phyloP scores from a whole-genome alignment of 92 coral and sea anemone species.

The Paragorgia papillata region DNA sequence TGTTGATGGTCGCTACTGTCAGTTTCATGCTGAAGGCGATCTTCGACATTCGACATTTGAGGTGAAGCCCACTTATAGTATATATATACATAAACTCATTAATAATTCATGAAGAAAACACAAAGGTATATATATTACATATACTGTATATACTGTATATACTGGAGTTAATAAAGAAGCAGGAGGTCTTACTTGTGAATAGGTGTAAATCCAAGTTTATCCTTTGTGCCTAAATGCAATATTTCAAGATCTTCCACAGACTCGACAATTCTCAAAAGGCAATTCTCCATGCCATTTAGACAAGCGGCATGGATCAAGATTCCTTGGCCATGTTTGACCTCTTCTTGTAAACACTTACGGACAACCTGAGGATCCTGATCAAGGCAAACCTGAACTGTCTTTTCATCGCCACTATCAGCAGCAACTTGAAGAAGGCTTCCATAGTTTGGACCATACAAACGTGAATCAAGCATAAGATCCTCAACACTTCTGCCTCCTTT shows the following conservation, averaged over 20 bases:
- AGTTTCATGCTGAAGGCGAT: too few species aligned
- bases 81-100: too few species aligned
- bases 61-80: too few species aligned
- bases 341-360: constrained; percentile 7
- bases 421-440: constrained; percentile 28
- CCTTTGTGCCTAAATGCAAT: constrained; percentile 21
- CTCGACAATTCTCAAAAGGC: constrained; percentile 15
- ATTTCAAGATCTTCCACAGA: constrained; percentile 17
- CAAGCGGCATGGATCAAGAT: constrained; percentile 20
- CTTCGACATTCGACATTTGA: too few species aligned
- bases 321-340: constrained; percentile 16
- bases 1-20: too few species aligned
- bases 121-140: too few species aligned
- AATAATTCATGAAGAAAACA: too few species aligned
- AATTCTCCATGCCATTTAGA: constrained; percentile 23
- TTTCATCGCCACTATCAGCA: constrained; percentile 15
- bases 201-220: constrained; percentile 19
- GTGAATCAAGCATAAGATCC: constrained; percentile 1
- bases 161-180: too few species aligned
- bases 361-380: constrained; percentile 18
- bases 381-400: constrained; percentile 24
- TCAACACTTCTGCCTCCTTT: constrained; percentile 2
- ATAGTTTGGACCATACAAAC: neutral
- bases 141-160: too few species aligned
- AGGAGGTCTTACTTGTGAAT: constrained; percentile 20